Evolutionary conservation across 1,140 invertebrate genomes (phyloP), one percentile per base, ranked within the genome.

Genomic region (Meloidogyne floridensis): DNA sequence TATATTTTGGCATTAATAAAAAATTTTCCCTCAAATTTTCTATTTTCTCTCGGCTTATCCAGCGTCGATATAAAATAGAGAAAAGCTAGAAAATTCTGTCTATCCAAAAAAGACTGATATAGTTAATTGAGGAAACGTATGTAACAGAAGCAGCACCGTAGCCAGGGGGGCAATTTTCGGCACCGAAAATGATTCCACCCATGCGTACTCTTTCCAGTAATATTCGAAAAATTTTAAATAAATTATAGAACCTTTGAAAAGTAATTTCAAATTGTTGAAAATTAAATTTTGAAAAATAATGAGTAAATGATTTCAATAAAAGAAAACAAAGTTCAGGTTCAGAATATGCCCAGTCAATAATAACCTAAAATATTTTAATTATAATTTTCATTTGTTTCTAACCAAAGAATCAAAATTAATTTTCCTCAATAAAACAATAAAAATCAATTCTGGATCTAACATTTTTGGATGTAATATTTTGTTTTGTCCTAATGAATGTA

Each of bases 331-430:
- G 65, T 13, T 79, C 77, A 51, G 65, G 54, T 69, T 79, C 77
- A 20, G 77, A 79, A 32, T 69, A 71, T 10, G 72, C 65, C 77
- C 77, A 79, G 18, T 79, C 77, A 72, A 79, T 79, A 11, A 79
- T 2, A 7, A 79, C 77, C 77, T 11, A 69, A 15, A 71, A 51
- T 15, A 7, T 43, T 15, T 15, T 8, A 20, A 65, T 70, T 18
- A 56, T 11, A 3, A 69, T 20, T 43, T 70, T 20, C n/a, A 10
- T 32, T 71, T 8, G 71, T 70, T 32, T 0, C 59, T 51, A 9
- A 79, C 77, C 32, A 72, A n/a, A 32, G 77, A 43, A 47, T 79
- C 77, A 71, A 79, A 79, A 71, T 79, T 43, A 20, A 79, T 51
- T 79, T 79, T 79, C 43, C 4, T n/a, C 4, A 79, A 69, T 72